Percentiles rank a stretch among this genome's conserved stretches.
Conservation (phyloP, 2,797 vertebrate species). For the Trachops cirrhosus region DNA sequence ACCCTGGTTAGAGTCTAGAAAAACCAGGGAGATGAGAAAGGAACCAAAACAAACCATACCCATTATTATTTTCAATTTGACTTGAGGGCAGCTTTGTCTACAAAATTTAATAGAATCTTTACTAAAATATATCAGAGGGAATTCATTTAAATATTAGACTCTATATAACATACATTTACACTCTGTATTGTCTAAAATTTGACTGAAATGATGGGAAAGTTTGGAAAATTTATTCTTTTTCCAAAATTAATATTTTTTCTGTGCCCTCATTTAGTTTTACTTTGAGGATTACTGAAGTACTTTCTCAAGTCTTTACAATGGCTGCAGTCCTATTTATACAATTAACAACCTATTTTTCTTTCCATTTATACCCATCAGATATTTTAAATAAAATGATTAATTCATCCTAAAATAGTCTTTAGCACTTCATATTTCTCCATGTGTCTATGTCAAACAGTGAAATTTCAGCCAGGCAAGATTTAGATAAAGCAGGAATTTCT, state of each 20-base stretch:
- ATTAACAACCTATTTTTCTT: neutral
- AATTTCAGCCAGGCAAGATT: neutral
- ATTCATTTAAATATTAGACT: neutral
- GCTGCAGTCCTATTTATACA: neutral
- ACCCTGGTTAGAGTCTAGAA: neutral
- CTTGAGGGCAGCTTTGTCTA: neutral
- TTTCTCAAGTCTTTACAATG: neutral
- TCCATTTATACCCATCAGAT: neutral
- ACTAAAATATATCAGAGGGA: neutral
- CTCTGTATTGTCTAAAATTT: neutral
- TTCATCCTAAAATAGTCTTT: neutral
- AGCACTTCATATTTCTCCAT: neutral
- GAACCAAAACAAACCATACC: neutral
- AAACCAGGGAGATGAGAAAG: neutral
- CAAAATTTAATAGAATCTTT: neutral
- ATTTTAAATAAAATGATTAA: slow-evolving; percentile 29
- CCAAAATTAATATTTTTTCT: neutral
- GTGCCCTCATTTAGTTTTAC: neutral
- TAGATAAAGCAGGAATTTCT: neutral
- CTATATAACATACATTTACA: neutral
- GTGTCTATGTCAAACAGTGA: neutral
- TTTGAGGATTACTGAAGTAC: neutral
- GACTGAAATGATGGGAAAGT: neutral
- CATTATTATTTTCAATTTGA: neutral
- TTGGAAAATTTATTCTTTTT: neutral